Evolutionary conservation across 2,113 vertebrate species (phyloP).

Genomic region (Aspiorhynchus laticeps): DNA sequence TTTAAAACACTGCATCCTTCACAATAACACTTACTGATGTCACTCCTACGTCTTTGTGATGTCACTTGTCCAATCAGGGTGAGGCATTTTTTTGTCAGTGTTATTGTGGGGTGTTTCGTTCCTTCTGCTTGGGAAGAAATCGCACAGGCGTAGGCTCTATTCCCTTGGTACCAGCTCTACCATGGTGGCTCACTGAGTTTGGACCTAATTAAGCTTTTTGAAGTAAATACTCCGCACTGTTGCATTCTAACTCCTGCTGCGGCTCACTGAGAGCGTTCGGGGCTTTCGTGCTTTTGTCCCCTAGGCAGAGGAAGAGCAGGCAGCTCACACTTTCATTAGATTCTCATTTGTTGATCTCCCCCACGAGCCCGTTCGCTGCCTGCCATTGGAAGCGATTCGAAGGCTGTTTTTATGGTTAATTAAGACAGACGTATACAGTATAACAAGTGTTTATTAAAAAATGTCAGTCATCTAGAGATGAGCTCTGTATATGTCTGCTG

Average conservation of each 20-base stretch:
- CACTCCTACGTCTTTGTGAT: not conserved
- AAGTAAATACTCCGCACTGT: conserved; percentile 57
- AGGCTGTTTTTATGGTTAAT: conserved; percentile 55
- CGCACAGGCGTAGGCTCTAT: conserved; percentile 18
- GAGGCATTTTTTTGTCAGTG: not conserved
- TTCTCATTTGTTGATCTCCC: conserved; percentile 60
- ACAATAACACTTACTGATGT: conserved; percentile 4
- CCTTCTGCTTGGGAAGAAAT: conserved; percentile 39
- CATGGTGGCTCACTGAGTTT: conserved; percentile 50
- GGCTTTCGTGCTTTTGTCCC: conserved; percentile 34
- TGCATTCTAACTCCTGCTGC: conserved; percentile 52
- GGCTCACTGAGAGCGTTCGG: conserved; percentile 36
- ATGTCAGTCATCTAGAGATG: conserved; percentile 23
- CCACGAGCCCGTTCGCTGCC: conserved; percentile 38
- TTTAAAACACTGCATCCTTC: not conserved
- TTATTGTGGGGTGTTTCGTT: conserved; percentile 22
- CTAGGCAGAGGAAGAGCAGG: conserved; percentile 24
- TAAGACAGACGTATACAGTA: conserved; percentile 53
- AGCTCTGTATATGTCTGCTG: not conserved
- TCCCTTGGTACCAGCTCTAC: conserved; percentile 47
- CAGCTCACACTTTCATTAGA: conserved; percentile 58
- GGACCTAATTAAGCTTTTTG: conserved; percentile 61
- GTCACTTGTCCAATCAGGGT: conserved; percentile 9
- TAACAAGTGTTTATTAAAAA: conserved; percentile 51
- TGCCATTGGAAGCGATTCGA: conserved; percentile 48